phyloP scores from a whole-genome alignment of 2,888 invertebrate species.

The Cephus rjabovi region DNA sequence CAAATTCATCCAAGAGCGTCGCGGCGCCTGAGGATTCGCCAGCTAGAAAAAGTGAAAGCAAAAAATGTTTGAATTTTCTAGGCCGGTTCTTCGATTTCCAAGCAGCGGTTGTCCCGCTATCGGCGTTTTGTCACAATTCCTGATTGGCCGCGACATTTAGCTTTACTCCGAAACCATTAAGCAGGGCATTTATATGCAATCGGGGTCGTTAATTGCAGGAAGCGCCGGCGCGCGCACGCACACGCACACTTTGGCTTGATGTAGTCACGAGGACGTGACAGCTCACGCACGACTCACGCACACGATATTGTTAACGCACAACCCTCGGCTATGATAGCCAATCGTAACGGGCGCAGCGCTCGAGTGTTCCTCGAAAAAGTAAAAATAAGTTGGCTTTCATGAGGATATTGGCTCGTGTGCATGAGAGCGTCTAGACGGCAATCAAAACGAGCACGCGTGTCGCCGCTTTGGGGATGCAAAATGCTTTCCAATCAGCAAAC shows the following conservation, averaged over 20 bases:
- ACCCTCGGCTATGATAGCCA: background rate
- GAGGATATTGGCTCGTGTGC: slow-evolving; percentile 1
- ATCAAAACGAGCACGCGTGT: slow-evolving; percentile 34
- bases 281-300: slow-evolving; percentile 19
- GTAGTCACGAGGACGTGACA: slow-evolving; percentile 33
- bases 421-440: slow-evolving; percentile 38
- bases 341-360: background rate
- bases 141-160: slow-evolving; percentile 36
- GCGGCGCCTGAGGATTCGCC: too few relatives aligned
- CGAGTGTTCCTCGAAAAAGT: slow-evolving; percentile 7
- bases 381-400: background rate
- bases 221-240: slow-evolving; percentile 49
- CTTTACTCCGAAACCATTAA: slow-evolving; percentile 56
- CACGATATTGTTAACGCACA: background rate
- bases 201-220: slow-evolving; percentile 65
- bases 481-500: too few relatives aligned
- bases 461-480: slow-evolving; percentile 15
- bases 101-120: background rate
- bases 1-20: too few relatives aligned
- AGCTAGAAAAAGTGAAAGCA: too few relatives aligned
- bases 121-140: background rate
- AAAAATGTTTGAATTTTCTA: too few relatives aligned
- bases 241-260: slow-evolving; percentile 9
- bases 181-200: slow-evolving; percentile 55
- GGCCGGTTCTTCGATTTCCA: too few relatives aligned